Base-by-base conservation (phyloP, 2,888 invertebrate genomes). In the Melieria omissa region DNA sequence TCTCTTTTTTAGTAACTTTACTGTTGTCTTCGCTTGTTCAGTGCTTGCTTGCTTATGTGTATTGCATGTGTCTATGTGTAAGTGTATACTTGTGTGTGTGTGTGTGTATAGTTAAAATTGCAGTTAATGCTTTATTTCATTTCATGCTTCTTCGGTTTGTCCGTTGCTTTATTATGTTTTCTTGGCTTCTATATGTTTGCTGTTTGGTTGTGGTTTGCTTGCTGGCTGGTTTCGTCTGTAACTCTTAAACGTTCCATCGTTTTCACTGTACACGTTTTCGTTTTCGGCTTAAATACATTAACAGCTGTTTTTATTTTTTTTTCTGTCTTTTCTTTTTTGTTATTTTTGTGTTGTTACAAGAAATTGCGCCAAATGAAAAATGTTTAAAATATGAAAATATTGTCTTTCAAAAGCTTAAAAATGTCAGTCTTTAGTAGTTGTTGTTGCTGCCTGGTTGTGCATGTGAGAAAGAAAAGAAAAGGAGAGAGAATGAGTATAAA, bases 401-500 rank as follows among this genome's bases (percentile, higher is more conserved):
- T 86, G 86, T 86, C 86, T 81, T 82, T 86, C 83, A 85, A 86
- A 86, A 86, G 86, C 86, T 86, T 86, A 85, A 86, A 85, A 85
- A 86, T 83, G 84, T 86, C 86, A 86, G 86, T 86, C 86, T 86
- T 86, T 86, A 86, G 83, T 86, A 82, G 81, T 80, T 80, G 78
- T 79, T 80, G 58, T n/a, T 58, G 42, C 66, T 66, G 10, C 66
- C 66, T 66, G 66, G 1, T 42, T 58, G 29, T 29, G 29, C 2
- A 41, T n/a, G 41, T n/a, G 61, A 41, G 44, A 5, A 10, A 61
- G 9, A 70, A 29, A 45, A 42, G 16, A 61, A 65, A 58, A 1
- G 9, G 4, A 46, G 5, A 42, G 10, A 1, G 5, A 61, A 5
- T 61, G 10, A 42, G 44, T 29, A n/a, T 9, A 44, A 64, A 60